Evolutionary conservation across 2,797 vertebrate species (phyloP).

Genomic region (Chelidonichthys spinosus): DNA sequence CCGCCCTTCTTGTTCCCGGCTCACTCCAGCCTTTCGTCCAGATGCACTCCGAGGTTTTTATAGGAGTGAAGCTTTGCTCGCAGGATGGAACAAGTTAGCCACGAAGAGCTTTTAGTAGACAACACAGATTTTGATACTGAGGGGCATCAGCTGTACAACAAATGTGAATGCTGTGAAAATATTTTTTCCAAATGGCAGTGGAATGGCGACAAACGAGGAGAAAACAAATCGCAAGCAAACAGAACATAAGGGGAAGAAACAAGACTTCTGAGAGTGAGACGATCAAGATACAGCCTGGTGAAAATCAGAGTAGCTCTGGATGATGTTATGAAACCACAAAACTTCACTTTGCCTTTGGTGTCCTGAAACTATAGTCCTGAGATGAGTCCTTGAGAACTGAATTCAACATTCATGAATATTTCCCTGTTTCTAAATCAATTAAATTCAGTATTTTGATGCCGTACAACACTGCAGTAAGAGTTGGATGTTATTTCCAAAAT

Average conservation of each 20-base stretch:
- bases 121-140: not conserved
- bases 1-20: not conserved
- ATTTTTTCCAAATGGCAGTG: not conserved
- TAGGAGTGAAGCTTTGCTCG: not conserved
- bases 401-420: conserved; percentile 7
- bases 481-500: conserved; percentile 19
- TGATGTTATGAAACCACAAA: too few relatives aligned
- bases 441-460: conserved; percentile 9
- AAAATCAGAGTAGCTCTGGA: too few relatives aligned
- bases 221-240: not conserved
- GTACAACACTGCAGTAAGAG: not conserved
- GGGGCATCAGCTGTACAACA: not conserved
- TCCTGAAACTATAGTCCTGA: not conserved
- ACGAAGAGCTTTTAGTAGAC: not conserved
- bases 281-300: too few relatives aligned
- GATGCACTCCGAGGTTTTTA: not conserved
- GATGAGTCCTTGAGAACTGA: not conserved
- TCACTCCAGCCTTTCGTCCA: not conserved
- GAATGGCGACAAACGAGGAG: not conserved
- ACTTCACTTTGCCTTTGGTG: too few relatives aligned
- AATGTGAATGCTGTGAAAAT: not conserved
- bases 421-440: conserved; percentile 3
- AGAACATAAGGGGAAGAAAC: not conserved
- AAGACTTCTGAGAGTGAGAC: not conserved
- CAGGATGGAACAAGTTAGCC: not conserved